Conservation (phyloP, 53 echinoderm and acorn worm species). For the Glandiceps talaboti region DNA sequence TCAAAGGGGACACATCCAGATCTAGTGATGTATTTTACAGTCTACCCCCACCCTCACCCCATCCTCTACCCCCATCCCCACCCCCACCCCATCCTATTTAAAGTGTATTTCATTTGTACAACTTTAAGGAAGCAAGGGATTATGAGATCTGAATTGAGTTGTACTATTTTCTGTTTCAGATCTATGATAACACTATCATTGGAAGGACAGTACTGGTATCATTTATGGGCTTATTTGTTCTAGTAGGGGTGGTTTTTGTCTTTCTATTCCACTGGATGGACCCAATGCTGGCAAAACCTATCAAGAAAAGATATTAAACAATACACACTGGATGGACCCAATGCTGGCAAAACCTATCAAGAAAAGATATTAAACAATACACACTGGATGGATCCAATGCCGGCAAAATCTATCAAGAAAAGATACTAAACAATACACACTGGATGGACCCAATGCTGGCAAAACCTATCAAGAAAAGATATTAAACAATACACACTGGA, state of each 20-base stretch:
- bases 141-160: no score
- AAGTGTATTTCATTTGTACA: no score
- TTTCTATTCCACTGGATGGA: slow-evolving; percentile 85
- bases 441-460: slow-evolving; percentile 82
- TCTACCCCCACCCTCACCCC: no score
- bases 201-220: slow-evolving; percentile 48
- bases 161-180: slow-evolving; percentile 49
- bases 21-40: no score
- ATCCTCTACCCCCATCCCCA: no score
- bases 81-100: no score
- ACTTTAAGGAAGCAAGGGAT: no score
- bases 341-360: background rate
- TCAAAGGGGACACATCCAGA: no score
- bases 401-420: background rate
- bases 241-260: slow-evolving; percentile 56
- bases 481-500: background rate
- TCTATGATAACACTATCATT: slow-evolving; percentile 68
- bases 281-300: slow-evolving; percentile 54
- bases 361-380: no score
- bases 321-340: background rate
- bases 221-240: slow-evolving; percentile 48
- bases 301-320: slow-evolving; percentile 33
- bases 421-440: no score
- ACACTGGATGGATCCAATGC: slow-evolving; percentile 35
- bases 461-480: slow-evolving; percentile 56